Evolutionary conservation across 2,113 vertebrate species (phyloP).

Genomic region (Nipponia nippon): DNA sequence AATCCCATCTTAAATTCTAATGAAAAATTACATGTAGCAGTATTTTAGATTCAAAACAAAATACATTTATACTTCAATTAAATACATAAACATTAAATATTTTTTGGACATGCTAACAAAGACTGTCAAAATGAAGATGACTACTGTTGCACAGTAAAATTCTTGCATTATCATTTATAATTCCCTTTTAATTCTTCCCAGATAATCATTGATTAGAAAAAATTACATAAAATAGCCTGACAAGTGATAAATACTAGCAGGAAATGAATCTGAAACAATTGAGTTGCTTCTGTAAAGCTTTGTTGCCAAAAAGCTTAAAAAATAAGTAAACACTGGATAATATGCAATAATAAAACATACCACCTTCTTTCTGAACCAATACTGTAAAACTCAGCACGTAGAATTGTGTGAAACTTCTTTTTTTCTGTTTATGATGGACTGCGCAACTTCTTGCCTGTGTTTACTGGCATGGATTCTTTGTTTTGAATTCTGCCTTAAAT

Average conservation of each 20-base stretch:
- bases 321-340: background rate
- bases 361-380: background rate
- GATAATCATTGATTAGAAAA: background rate
- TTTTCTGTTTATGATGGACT: background rate
- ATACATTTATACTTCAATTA: background rate
- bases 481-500: background rate
- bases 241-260: background rate
- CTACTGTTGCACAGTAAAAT: background rate
- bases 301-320: background rate
- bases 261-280: background rate
- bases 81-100: background rate
- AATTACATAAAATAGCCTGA: background rate
- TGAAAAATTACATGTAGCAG: background rate
- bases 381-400: background rate
- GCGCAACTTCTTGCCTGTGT: background rate
- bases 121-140: background rate
- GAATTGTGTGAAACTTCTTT: background rate
- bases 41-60: background rate
- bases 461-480: background rate
- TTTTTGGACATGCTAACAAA: background rate
- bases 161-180: background rate
- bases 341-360: background rate
- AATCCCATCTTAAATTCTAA: background rate
- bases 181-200: background rate
- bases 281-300: background rate